Evolutionary conservation across 1,140 invertebrate genomes (phyloP).

Genomic region (Chrysomallon squamiferum): DNA sequence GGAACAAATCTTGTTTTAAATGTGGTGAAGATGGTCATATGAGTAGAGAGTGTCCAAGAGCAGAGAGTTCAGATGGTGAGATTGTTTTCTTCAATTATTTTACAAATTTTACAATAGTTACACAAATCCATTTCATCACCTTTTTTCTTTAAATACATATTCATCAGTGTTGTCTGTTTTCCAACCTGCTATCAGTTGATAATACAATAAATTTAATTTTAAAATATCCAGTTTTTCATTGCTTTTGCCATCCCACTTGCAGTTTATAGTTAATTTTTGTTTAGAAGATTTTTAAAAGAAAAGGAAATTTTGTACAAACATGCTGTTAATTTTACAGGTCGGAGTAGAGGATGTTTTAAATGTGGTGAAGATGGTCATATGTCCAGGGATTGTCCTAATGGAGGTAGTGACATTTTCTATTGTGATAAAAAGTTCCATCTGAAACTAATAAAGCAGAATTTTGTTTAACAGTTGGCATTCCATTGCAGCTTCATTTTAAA

Average conservation of each 20-base stretch:
- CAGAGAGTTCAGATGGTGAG: constrained; percentile 19
- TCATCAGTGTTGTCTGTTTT: constrained; percentile 15
- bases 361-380: constrained; percentile 57
- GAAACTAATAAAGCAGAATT: constrained; percentile 22
- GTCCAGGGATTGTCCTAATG: constrained; percentile 38
- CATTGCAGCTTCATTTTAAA: constrained; percentile 42
- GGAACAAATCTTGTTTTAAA: constrained; percentile 34
- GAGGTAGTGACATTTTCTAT: constrained; percentile 1
- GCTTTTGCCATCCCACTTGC: no score
- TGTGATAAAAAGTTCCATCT: not conserved
- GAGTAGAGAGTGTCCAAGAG: constrained; percentile 46
- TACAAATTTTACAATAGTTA: no score
- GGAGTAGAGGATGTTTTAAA: constrained; percentile 35
- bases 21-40: constrained; percentile 49
- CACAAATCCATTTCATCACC: no score
- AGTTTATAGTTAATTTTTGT: no score
- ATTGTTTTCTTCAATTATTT: not conserved
- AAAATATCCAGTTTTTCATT: no score
- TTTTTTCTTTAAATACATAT: no score
- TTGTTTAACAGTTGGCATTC: constrained; percentile 18
- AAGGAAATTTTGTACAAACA: no score
- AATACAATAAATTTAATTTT: no score
- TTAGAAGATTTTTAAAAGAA: no score
- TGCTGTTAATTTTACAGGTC: no score
- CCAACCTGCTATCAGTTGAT: no score